Evolutionary conservation across 2,797 vertebrate species (phyloP).

Genomic region (Halcyon leucocephala): DNA sequence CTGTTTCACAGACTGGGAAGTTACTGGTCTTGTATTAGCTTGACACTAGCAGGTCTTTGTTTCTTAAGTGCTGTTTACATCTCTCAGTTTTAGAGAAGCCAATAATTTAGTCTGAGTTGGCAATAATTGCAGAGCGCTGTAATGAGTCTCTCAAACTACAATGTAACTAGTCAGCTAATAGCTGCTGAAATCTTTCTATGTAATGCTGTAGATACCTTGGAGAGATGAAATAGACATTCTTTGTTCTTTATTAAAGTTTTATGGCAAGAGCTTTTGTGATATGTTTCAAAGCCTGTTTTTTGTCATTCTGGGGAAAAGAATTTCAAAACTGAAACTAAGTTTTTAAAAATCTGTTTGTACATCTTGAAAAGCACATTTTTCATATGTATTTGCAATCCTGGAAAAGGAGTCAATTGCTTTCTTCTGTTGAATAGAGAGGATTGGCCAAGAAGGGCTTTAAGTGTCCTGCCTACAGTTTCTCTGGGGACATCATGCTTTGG

Average conservation of each 20-base stretch:
- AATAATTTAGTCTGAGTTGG: slow-evolving; percentile 58
- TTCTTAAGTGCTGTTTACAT: slow-evolving; percentile 34
- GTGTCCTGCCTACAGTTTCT: neutral
- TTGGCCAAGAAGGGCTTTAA: neutral
- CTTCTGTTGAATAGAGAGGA: neutral
- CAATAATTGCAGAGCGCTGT: slow-evolving; percentile 44
- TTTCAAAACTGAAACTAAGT: neutral
- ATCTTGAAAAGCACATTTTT: neutral
- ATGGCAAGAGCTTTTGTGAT: neutral
- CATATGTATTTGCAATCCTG: neutral
- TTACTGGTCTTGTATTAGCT: neutral
- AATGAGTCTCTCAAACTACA: slow-evolving; percentile 22
- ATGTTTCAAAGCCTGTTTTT: slow-evolving; percentile 9
- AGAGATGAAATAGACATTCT: slow-evolving; percentile 21
- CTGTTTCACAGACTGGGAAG: neutral
- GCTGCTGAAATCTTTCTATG: slow-evolving; percentile 9
- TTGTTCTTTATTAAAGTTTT: slow-evolving; percentile 42
- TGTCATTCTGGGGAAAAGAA: neutral
- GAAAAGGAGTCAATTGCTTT: neutral
- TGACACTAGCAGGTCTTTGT: slow-evolving; percentile 3
- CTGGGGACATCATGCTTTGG: neutral
- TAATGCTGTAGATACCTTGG: neutral
- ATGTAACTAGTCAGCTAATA: slow-evolving; percentile 26
- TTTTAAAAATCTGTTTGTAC: neutral
- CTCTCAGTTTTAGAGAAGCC: neutral